phyloP scores from a whole-genome alignment of 2,888 invertebrate genomes.

The Acrobasis repandana region DNA sequence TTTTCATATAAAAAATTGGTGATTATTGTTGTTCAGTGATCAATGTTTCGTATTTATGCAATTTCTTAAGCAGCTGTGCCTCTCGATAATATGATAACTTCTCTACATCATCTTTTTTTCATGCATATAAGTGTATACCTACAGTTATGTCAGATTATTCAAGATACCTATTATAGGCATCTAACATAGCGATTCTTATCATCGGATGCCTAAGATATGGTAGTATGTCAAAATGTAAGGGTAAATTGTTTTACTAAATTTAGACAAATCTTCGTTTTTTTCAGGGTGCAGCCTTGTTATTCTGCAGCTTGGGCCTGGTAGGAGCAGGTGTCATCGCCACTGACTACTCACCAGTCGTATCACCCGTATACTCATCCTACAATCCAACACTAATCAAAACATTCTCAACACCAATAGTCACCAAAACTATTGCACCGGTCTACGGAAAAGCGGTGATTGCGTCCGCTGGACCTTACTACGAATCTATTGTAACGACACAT shows the following conservation, averaged over 20 bases:
- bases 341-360: constrained; percentile 5
- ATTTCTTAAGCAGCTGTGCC: background rate
- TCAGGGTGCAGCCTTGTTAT: background rate
- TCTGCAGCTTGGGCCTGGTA: constrained; percentile 3
- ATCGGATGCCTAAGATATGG: no score
- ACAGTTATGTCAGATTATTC: no score
- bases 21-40: background rate
- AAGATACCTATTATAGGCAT: no score
- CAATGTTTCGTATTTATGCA: background rate
- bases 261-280: background rate
- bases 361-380: background rate
- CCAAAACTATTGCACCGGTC: constrained; percentile 23
- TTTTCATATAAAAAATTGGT: background rate
- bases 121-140: no score
- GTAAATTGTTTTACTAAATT: no score
- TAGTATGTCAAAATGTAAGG: no score
- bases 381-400: constrained; percentile 22
- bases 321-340: constrained; percentile 3
- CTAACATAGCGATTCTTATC: no score
- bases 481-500: constrained; percentile 37
- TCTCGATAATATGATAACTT: no score
- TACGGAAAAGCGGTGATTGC: background rate
- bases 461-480: constrained; percentile 39
- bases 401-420: constrained; percentile 31
- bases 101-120: no score